Conservation (phyloP, 2,797 vertebrate species). For the Aphelocoma californica region DNA sequence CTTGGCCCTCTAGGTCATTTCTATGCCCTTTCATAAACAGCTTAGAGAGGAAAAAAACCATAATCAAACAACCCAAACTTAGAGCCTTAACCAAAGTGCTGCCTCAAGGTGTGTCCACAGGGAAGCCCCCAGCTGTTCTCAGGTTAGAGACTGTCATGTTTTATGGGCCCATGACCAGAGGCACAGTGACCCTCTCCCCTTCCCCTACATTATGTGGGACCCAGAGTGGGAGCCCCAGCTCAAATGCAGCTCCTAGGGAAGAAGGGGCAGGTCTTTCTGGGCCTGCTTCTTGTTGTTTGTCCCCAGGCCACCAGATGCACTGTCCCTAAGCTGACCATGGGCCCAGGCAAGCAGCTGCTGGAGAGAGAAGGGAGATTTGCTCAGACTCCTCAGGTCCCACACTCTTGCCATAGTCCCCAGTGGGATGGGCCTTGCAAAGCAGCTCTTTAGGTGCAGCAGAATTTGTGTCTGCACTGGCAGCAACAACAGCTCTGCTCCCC, state of each 20-base stretch:
- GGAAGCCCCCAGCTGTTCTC: neutral
- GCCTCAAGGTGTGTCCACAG: neutral
- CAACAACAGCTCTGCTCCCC: neutral
- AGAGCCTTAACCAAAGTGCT: neutral
- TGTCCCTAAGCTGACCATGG: neutral
- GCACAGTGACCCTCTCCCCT: neutral
- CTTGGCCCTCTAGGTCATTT: slow-evolving; percentile 69
- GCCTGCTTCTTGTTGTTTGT: neutral
- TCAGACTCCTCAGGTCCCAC: neutral
- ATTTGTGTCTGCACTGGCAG: neutral
- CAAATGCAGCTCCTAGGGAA: neutral
- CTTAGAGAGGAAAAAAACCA: neutral
- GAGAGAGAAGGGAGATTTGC: neutral
- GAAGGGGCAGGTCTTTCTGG: neutral
- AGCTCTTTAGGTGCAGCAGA: neutral
- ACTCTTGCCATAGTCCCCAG: neutral
- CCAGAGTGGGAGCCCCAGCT: neutral
- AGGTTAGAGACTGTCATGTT: neutral
- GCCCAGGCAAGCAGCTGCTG: neutral
- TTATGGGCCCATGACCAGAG: neutral
- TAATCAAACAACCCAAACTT: neutral
- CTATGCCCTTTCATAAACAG: slow-evolving; percentile 36
- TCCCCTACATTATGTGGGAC: neutral
- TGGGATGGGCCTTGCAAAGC: neutral
- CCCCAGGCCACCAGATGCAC: neutral